Percentiles rank a stretch among this genome's conserved stretches.
Evolutionary conservation across 2,888 invertebrate genomes (phyloP).

Genomic region (Spatulosminthurus flaviceps): DNA sequence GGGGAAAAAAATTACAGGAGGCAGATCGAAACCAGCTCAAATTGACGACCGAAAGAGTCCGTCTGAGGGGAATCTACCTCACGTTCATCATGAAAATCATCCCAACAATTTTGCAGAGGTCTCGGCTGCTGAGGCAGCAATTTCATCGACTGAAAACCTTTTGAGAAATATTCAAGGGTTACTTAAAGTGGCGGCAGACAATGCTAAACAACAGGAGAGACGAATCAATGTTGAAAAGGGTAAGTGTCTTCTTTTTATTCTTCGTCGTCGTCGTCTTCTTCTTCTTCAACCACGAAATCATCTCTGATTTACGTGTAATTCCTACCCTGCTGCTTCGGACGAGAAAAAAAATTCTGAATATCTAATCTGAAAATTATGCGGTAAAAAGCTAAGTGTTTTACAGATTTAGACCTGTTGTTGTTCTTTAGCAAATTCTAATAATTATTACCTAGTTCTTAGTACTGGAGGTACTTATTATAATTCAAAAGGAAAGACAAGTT

Average conservation of each 20-base stretch:
- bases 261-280: neutral
- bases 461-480: neutral
- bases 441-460: neutral
- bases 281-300: neutral
- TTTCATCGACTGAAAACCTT: conserved; percentile 90
- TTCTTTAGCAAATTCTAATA: neutral
- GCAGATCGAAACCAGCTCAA: conserved; percentile 49
- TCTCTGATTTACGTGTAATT: neutral
- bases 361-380: neutral
- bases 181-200: conserved; percentile 96
- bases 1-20: conserved; percentile 33
- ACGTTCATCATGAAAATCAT: conserved; percentile 53
- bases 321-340: neutral
- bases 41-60: conserved; percentile 61
- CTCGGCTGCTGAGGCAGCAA: conserved; percentile 66
- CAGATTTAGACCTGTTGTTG: neutral
- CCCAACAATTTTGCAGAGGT: conserved; percentile 62
- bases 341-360: no score
- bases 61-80: conserved; percentile 56
- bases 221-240: conserved; percentile 98
- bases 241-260: conserved; percentile 67
- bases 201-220: conserved; percentile 93
- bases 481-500: conserved; percentile 18
- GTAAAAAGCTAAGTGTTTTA: neutral
- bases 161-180: conserved; percentile 95